Evolutionary conservation across 2,888 invertebrate genomes (phyloP).

Genomic region (Antheraea yamamai): DNA sequence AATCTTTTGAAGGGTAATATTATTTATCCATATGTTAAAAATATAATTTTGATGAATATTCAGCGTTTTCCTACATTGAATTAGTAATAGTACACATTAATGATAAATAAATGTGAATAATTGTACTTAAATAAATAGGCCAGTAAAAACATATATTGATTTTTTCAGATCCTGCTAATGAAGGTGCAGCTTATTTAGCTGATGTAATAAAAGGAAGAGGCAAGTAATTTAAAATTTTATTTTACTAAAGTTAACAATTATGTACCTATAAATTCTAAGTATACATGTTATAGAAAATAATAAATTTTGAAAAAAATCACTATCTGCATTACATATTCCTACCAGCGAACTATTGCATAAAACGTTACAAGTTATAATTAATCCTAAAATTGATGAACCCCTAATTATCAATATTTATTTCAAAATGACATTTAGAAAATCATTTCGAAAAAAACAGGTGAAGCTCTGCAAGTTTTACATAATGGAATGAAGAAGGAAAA

Average conservation of each 20-base stretch:
- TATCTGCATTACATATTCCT: no score
- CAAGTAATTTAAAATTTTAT: background rate
- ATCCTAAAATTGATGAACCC: background rate
- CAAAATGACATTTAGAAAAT: background rate
- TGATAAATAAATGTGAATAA: background rate
- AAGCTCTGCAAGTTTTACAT: constrained; percentile 52
- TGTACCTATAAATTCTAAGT: background rate
- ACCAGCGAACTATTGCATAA: no score
- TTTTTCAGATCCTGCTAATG: constrained; percentile 48
- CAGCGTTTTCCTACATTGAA: background rate
- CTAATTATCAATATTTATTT: background rate
- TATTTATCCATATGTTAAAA: background rate
- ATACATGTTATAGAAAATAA: background rate
- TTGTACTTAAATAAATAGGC: background rate
- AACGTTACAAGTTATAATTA: background rate
- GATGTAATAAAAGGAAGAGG: constrained; percentile 58
- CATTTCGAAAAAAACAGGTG: constrained; percentile 37
- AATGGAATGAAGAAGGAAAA: constrained; percentile 46
- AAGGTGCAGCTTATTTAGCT: constrained; percentile 55
- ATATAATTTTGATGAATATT: background rate
- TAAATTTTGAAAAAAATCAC: no score
- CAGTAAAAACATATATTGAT: background rate
- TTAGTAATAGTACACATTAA: background rate
- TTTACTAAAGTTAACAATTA: background rate
- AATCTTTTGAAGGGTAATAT: constrained; percentile 47